Evolutionary conservation across 2,113 vertebrate species (phyloP), one percentile per base, ranked within the genome.

Genomic region (Grantiella picta): DNA sequence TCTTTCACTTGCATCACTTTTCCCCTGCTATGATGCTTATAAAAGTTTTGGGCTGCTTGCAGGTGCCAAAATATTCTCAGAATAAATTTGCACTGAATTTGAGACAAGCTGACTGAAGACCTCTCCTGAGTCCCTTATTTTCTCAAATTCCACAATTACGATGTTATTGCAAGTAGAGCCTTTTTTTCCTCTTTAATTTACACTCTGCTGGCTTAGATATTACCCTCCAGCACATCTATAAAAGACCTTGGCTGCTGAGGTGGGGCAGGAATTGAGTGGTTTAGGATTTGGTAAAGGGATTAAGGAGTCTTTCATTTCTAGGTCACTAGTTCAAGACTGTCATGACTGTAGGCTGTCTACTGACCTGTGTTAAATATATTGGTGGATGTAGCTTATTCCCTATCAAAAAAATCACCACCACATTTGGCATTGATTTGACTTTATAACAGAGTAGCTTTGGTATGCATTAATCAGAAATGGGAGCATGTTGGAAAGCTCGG

Each of bases 1-100:
- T 95, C 95, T 96, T 96, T 94, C 95, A 88, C 95, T 95, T 96
- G 71, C 85, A 93, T 95, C 92, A 94, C 68, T 96, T 90, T 89
- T 59, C 93, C 92, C 47, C 77, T 90, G 84, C 68, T 92, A 77
- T 52, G 94, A 85, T 92, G 94, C 90, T 95, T 96, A 94, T 94
- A 94, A 97, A 94, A 88, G 87, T 96, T 96, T 96, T 33, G 81
- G 94, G 92, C 88, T 95, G 79, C 78, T 94, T 47, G 82, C 93
- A 95, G 96, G 95, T 95, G 96, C 93, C 94, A 96, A 97, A 95
- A 97, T 97, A 96, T 97, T 96, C 96, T 95, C 66, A 59, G 96
- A 95, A 95, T 97, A 96, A 95, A 97, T 96, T 97, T 97, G 79
- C 95, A 23, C 94, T 96, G 95, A 94, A 97, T 96, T 93, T 66